Percentiles rank a stretch among this genome's conserved stretches.
phyloP scores from a whole-genome alignment of 2,113 vertebrate species.

The Puffinus mauretanicus region DNA sequence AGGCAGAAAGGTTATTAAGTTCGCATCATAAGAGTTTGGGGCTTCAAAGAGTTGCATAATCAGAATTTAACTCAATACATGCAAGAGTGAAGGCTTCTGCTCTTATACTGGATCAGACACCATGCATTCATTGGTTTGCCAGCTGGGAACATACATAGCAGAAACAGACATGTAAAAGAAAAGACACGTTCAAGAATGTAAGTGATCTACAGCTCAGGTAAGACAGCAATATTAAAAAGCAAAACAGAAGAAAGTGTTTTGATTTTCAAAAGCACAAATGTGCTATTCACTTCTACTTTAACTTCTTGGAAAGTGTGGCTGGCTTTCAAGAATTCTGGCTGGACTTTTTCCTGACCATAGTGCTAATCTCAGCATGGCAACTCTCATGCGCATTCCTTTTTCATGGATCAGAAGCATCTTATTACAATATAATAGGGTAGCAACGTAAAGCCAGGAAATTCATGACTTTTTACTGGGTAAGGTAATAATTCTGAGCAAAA shows the following conservation, averaged over 20 bases:
- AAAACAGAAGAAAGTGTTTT: neutral
- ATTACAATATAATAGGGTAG: neutral
- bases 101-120: neutral
- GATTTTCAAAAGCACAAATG: neutral
- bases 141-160: neutral
- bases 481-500: neutral
- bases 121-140: neutral
- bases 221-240: neutral
- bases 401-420: neutral
- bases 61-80: neutral
- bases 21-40: neutral
- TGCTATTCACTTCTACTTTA: neutral
- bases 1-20: neutral
- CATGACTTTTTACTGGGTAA: neutral
- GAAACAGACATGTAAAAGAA: neutral
- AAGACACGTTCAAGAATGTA: neutral
- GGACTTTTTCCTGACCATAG: neutral
- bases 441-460: conserved; percentile 10
- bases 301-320: neutral
- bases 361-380: neutral
- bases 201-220: neutral
- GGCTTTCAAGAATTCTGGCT: neutral
- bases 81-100: neutral
- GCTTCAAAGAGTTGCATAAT: neutral
- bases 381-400: neutral